phyloP scores from a whole-genome alignment of 37 sponge, comb jelly and placozoan genomes.

The Diacarnus erythraeanus region DNA sequence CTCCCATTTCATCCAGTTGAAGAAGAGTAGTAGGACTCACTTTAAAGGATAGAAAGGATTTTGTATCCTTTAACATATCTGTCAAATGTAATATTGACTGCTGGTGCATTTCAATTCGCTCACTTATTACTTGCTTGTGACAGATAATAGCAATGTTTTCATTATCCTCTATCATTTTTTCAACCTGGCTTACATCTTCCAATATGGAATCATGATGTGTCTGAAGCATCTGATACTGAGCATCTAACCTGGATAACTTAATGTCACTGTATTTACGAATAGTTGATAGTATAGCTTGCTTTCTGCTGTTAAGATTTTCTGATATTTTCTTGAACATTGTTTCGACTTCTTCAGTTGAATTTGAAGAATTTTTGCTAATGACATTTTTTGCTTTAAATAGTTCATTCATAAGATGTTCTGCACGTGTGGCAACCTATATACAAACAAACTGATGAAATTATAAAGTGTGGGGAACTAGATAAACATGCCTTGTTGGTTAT shows the following conservation, averaged over 20 bases:
- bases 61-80: not conserved
- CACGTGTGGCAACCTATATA: conserved; percentile 20
- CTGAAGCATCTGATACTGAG: conserved; percentile 18
- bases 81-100: conserved; percentile 14
- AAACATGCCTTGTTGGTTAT: too few relatives aligned
- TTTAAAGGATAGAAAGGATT: not conserved
- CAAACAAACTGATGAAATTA: too few relatives aligned
- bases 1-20: conserved; percentile 1
- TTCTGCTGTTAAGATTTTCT: not conserved
- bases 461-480: too few relatives aligned
- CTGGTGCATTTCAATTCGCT: conserved; percentile 13
- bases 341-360: not conserved
- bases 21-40: not conserved
- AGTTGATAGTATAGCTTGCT: conserved; percentile 17
- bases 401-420: not conserved
- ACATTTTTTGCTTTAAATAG: conserved; percentile 4
- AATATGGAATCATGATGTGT: conserved; percentile 7
- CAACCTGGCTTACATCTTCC: not conserved
- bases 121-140: not conserved
- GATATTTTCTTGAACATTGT: conserved; percentile 9
- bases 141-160: not conserved
- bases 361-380: not conserved
- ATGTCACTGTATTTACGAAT: conserved; percentile 20
- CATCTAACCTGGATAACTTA: conserved; percentile 15
- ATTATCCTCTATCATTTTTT: conserved; percentile 6